These are phyloP conservation scores for Okamejei kenojei DNA, from an alignment of 2,797 vertebrate genomes.

Conservation along the genomic window DNA sequence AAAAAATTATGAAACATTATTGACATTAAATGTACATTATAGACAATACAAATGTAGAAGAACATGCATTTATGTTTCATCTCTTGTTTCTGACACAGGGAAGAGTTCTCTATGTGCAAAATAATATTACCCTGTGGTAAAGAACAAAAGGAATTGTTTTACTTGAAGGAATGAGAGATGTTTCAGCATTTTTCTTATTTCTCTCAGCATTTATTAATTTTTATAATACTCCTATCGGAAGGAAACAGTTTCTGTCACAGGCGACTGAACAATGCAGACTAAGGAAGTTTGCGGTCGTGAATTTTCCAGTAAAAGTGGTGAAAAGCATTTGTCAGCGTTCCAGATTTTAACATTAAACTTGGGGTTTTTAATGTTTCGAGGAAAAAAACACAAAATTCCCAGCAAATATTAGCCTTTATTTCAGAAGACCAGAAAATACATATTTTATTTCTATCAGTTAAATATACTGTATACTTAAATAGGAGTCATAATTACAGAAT, in stretches of 20 bases:
- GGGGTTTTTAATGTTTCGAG: neutral
- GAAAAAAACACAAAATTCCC: neutral
- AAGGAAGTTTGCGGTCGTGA: slow-evolving; percentile 2
- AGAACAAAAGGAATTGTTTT: neutral
- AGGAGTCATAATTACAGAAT: neutral
- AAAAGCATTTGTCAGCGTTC: neutral
- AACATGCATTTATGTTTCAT: neutral
- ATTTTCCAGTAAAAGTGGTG: neutral
- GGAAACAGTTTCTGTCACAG: neutral
- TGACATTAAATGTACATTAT: neutral
- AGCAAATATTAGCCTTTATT: slow-evolving; percentile 10
- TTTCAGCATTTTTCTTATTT: neutral
- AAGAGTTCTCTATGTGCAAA: neutral
- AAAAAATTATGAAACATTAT: neutral
- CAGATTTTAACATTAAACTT: neutral
- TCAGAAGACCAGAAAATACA: neutral
- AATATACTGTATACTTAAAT: slow-evolving; percentile 2
- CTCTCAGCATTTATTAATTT: too few relatives aligned
- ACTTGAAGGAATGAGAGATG: neutral
- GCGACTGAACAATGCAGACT: neutral
- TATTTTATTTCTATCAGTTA: slow-evolving; percentile 10
- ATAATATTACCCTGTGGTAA: neutral
- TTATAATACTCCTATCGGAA: neutral
- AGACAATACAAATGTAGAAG: neutral
- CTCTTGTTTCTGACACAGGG: neutral